phyloP scores from a whole-genome alignment of 2,113 vertebrate genomes.

The Thymallus thymallus region DNA sequence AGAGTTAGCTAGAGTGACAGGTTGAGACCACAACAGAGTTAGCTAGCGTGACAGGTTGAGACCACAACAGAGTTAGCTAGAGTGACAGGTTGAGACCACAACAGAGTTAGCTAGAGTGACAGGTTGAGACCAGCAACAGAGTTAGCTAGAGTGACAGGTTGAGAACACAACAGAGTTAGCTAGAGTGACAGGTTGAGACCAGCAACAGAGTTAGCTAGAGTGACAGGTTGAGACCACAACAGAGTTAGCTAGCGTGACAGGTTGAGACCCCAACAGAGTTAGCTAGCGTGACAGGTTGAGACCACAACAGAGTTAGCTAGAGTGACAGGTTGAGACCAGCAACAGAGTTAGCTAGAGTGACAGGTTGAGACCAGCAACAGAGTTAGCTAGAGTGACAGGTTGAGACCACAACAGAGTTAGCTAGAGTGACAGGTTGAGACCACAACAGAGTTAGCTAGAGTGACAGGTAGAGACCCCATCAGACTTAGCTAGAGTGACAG shows the following conservation, averaged over 20 bases:
- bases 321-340: not conserved
- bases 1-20: conserved; percentile 4
- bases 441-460: not conserved
- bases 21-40: no score
- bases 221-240: no score
- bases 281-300: conserved; percentile 3
- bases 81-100: no score
- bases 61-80: conserved; percentile 22
- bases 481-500: conserved; percentile 1
- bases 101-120: not conserved
- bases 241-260: not conserved
- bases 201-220: conserved; percentile 22
- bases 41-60: not conserved
- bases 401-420: conserved; percentile 6
- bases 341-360: conserved; percentile 9
- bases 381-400: conserved; percentile 12
- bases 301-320: not conserved
- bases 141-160: not conserved
- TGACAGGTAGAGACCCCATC: not conserved
- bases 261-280: conserved; percentile 3
- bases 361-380: conserved; percentile 3
- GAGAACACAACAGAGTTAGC: not conserved
- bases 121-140: conserved; percentile 2
- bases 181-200: not conserved
- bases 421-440: conserved; percentile 5